phyloP scores from a whole-genome alignment of 2,113 vertebrate genomes.

The Ahaetulla prasina region DNA sequence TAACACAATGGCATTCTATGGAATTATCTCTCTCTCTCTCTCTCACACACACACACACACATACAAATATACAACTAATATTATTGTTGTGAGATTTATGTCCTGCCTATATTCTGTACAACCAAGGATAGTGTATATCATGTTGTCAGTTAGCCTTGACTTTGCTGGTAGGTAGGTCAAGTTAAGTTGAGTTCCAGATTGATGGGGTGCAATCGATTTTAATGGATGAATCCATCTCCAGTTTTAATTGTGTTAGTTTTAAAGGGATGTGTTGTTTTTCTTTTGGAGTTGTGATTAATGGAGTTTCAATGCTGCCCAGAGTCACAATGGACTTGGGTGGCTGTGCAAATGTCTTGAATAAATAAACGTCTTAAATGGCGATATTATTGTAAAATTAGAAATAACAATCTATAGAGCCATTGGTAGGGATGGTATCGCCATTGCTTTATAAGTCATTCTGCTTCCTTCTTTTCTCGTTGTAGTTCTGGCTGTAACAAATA shows the following conservation, averaged over 20 bases:
- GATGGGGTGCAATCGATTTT: background rate
- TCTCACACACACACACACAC: rapidly evolving
- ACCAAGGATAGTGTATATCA: background rate
- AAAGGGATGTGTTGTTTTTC: background rate
- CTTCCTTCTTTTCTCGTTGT: background rate
- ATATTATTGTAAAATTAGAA: background rate
- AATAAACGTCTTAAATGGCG: background rate
- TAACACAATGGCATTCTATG: background rate
- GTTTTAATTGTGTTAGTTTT: background rate
- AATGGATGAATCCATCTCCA: background rate
- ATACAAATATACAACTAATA: background rate
- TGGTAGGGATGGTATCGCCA: background rate
- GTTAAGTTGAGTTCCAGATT: background rate
- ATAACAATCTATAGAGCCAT: background rate
- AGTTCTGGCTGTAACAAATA: background rate
- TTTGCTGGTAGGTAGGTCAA: background rate
- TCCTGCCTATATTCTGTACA: background rate
- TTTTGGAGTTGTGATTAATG: background rate
- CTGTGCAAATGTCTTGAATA: background rate
- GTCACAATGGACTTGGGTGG: background rate
- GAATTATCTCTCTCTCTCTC: background rate
- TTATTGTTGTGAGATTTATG: background rate
- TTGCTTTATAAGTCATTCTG: background rate
- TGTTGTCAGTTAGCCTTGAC: background rate
- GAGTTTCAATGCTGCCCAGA: background rate